phyloP scores from a whole-genome alignment of 1,140 invertebrate species.

The Drosophila tropicalis region DNA sequence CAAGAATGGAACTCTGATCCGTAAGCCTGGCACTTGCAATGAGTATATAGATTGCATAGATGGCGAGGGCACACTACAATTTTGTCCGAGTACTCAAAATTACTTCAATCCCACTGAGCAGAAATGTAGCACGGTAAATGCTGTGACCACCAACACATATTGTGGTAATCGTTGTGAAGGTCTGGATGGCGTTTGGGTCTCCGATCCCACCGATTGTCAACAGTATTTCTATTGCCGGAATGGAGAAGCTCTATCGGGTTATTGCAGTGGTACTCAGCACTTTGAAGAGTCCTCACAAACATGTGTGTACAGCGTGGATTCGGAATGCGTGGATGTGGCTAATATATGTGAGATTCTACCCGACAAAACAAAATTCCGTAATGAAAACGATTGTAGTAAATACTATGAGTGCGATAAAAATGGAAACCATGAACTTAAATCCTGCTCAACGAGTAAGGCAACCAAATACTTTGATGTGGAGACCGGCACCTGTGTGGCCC shows the following conservation, averaged over 20 bases:
- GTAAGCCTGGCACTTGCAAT: constrained; percentile 61
- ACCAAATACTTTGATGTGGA: constrained; percentile 60
- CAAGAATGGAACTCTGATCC: constrained; percentile 53
- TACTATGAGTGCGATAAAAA: constrained; percentile 60
- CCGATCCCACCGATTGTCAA: constrained; percentile 66
- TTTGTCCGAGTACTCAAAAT: constrained; percentile 28
- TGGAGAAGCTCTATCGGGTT: constrained; percentile 34
- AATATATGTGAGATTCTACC: constrained; percentile 69
- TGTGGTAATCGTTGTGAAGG: constrained; percentile 66
- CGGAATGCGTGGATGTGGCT: constrained; percentile 59
- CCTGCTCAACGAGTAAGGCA: constrained; percentile 26
- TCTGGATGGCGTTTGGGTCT: constrained; percentile 44
- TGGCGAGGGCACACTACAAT: constrained; percentile 21
- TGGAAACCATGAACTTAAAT: constrained; percentile 14
- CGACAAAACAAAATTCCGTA: constrained; percentile 45
- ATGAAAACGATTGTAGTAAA: constrained; percentile 57
- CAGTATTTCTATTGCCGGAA: constrained; percentile 61
- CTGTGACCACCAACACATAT: constrained; percentile 29
- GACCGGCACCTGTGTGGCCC: constrained; percentile 28
- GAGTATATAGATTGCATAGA: constrained; percentile 61
- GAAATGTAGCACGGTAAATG: constrained; percentile 38
- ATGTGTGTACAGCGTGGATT: constrained; percentile 48
- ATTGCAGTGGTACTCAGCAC: constrained; percentile 44
- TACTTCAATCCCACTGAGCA: constrained; percentile 37
- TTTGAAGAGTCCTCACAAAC: constrained; percentile 56